phyloP scores from a whole-genome alignment of 2,888 invertebrate genomes.

The Sesia apiformis region DNA sequence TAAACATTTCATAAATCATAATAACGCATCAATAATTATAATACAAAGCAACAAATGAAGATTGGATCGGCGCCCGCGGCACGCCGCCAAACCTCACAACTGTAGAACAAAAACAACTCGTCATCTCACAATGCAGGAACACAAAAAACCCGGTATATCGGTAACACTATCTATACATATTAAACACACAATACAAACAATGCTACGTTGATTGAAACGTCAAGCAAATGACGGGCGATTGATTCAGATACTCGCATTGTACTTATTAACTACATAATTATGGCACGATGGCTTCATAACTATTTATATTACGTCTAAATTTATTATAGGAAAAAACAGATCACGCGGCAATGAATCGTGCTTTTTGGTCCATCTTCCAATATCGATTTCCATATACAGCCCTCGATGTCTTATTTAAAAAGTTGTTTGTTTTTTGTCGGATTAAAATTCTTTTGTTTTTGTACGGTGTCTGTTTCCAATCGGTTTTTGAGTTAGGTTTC shows the following conservation, averaged over 20 bases:
- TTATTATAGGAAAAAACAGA: slow-evolving; percentile 55
- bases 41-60: not conserved
- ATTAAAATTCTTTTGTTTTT: slow-evolving; percentile 28
- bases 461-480: slow-evolving; percentile 11
- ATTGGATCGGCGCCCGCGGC: not conserved
- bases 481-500: not conserved
- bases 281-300: slow-evolving; percentile 60
- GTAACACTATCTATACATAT: slow-evolving; percentile 71
- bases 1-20: not conserved
- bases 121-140: slow-evolving; percentile 37
- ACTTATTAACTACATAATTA: slow-evolving; percentile 70
- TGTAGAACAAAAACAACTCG: slow-evolving; percentile 41
- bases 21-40: not conserved
- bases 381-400: slow-evolving; percentile 46
- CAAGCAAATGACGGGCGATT: slow-evolving; percentile 64
- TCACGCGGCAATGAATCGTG: slow-evolving; percentile 56
- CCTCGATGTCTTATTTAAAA: slow-evolving; percentile 14
- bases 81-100: not conserved
- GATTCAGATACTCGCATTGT: slow-evolving; percentile 59
- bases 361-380: slow-evolving; percentile 38
- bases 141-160: slow-evolving; percentile 63
- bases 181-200: slow-evolving; percentile 72
- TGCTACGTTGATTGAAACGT: slow-evolving; percentile 72
- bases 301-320: slow-evolving; percentile 67
- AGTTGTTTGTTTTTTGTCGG: slow-evolving; percentile 26